phyloP scores from a whole-genome alignment of 2,797 vertebrate species.

The Bufotes viridis region DNA sequence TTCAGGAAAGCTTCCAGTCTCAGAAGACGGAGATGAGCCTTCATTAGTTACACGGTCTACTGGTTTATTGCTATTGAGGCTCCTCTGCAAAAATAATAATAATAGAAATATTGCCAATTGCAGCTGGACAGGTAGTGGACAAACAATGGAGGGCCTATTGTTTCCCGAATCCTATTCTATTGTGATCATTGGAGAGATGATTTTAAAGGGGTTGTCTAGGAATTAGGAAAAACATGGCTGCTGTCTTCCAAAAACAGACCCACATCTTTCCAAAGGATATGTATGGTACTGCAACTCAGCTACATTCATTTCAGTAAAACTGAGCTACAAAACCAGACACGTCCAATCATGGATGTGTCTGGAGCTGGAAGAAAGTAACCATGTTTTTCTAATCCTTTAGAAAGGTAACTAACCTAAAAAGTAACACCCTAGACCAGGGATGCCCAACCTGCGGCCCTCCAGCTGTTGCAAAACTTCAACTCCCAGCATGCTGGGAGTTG shows the following conservation, averaged over 20 bases:
- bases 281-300: too few species aligned
- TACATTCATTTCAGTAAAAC: not conserved
- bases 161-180: not conserved
- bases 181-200: not conserved
- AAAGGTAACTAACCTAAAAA: not conserved
- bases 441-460: too few species aligned
- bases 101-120: not conserved
- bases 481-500: too few species aligned
- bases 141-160: not conserved
- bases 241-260: not conserved
- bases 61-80: slow-evolving; percentile 63
- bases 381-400: not conserved
- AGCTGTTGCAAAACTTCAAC: too few species aligned
- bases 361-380: too few species aligned
- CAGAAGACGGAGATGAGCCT: slow-evolving; percentile 52
- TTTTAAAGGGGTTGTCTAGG: not conserved
- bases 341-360: not conserved
- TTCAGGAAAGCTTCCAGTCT: slow-evolving; percentile 51
- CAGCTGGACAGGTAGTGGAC: not conserved
- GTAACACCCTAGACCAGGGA: not conserved
- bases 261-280: not conserved
- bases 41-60: slow-evolving; percentile 63
- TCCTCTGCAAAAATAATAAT: slow-evolving; percentile 44
- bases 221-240: not conserved
- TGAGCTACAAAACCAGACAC: not conserved